Evolutionary conservation across 2,113 vertebrate species (phyloP), one percentile per base, ranked within the genome.

Genomic region (Beaufortia kweichowensis): DNA sequence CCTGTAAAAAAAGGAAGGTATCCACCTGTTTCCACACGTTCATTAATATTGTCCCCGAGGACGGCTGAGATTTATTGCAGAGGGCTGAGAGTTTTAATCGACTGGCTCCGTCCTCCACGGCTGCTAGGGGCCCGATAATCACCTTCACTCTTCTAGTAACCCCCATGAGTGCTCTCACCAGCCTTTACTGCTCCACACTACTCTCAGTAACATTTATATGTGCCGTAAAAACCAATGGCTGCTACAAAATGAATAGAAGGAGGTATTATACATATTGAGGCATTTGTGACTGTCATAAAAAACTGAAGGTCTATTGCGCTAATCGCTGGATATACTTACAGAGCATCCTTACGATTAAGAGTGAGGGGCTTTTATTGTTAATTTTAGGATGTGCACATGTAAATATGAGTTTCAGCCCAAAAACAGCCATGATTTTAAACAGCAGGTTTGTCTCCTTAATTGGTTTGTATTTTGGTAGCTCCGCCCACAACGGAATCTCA

Each of bases 11-110:
- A 53, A 63, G 43, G 46, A 71, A 53, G 69, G 67, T 35, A 15
- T 70, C 76, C 74, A 78, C 65, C 70, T 67, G 70, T 67, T 59
- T 79, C 73, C 73, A 67, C 67, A 78, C 55, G 19, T 67, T 76
- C 77, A 76, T 82, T 82, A 82, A 57, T 65, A 59, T 67, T 23
- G 62, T 57, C 67, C 60, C 73, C 60, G 70, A 62, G 66, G 81
- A 76, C 26, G 23, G 33, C 41, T 65, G 50, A 79, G 82, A 78
- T 81, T 84, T 81, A 84, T 81, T 57, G 57, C 60, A 29, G 28
- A 28, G 35, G 62, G 65, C 72, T 67, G 50, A 67, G 76, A 77
- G 79, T 75, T 77, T 75, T 55, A 39, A 56, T 76, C 76, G 61
- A 66, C 76, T 76, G 72, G 56, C 66, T 31, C 24, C 53, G 21